Evolutionary conservation across 2,888 invertebrate species (phyloP), one percentile per base, ranked within the genome.

Genomic region (Sipha maydis): DNA sequence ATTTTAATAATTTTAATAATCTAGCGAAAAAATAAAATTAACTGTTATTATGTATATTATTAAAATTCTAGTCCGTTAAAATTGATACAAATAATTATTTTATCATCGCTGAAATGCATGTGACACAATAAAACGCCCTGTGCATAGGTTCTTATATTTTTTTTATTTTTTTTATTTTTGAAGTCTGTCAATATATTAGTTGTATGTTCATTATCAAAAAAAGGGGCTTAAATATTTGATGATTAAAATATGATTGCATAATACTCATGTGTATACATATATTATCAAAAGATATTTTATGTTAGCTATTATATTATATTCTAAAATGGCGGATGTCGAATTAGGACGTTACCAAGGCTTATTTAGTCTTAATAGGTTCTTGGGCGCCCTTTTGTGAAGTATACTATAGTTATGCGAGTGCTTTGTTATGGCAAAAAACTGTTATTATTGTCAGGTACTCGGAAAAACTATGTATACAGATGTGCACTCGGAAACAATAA

Each of bases 301-400:
- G n/a, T 67, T 78, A 11, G 38, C 4, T 21, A 48, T 82, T 38
- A 28, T 48, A 31, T 21, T 48, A 69, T 82, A 69, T 82, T 21
- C 41, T 48, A 25, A 82, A 82, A 82, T 82, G 31, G 41, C 14
- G 25, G 31, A 48, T 69, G 41, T 71, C 28, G 82, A 82, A 80
- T 80, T 67, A 38, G 34, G 38, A 67, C 79, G 31, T 25, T 79
- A 5, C 7, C 25, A 25, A 69, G 25, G 28, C 28, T 69, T 82
- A 67, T 41, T 8, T 69, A 69, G 25, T 61, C 21, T 61, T 79
- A 38, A 82, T 41, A 28, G n/a, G 69, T 69, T 34, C 41, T 61
- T 14, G 28, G 69, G 69, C 41, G 82, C 28, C 69, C 69, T 31
- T 82, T 82, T 82, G 69, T 82, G 14, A 28, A 21, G 48, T 31